Evolutionary conservation across 2,113 vertebrate genomes (phyloP).

Genomic region (Colistium nudipinnis): DNA sequence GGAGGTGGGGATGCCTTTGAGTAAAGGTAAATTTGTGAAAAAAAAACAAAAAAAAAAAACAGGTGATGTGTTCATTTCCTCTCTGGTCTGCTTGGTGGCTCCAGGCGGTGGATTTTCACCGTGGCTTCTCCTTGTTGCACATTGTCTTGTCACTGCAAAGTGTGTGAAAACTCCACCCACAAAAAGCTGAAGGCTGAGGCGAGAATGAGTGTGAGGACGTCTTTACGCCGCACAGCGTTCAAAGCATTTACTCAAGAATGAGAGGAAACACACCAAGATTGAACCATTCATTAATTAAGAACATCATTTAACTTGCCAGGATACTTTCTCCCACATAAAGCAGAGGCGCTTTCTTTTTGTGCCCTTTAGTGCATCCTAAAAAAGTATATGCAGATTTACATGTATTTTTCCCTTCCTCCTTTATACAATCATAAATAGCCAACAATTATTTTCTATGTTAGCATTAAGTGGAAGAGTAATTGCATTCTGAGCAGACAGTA

Average conservation of each 20-base stretch:
- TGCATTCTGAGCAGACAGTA: not conserved
- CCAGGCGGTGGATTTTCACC: slow-evolving; percentile 76
- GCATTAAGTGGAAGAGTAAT: not conserved
- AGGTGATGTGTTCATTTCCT: slow-evolving; percentile 78
- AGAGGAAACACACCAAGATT: not conserved
- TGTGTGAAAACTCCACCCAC: slow-evolving; percentile 84
- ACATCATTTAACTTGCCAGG: not conserved
- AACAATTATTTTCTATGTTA: not conserved
- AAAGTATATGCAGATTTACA: not conserved
- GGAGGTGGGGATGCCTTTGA: slow-evolving; percentile 16
- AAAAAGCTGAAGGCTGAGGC: slow-evolving; percentile 20
- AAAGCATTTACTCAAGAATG: not conserved
- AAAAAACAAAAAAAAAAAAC: slow-evolving; percentile 61
- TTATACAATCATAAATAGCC: not conserved
- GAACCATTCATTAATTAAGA: no score
- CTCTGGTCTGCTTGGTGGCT: slow-evolving; percentile 70
- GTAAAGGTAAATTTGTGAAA: slow-evolving; percentile 66
- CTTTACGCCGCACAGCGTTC: not conserved
- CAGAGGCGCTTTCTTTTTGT: not conserved
- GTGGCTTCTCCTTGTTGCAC: slow-evolving; percentile 68
- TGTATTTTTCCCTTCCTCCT: not conserved
- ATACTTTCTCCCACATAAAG: not conserved
- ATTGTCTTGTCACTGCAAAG: slow-evolving; percentile 76
- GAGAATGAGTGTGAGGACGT: not conserved
- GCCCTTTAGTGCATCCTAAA: not conserved